Conservation (phyloP, 2,797 vertebrate genomes). For the Cossypha dichroa region DNA sequence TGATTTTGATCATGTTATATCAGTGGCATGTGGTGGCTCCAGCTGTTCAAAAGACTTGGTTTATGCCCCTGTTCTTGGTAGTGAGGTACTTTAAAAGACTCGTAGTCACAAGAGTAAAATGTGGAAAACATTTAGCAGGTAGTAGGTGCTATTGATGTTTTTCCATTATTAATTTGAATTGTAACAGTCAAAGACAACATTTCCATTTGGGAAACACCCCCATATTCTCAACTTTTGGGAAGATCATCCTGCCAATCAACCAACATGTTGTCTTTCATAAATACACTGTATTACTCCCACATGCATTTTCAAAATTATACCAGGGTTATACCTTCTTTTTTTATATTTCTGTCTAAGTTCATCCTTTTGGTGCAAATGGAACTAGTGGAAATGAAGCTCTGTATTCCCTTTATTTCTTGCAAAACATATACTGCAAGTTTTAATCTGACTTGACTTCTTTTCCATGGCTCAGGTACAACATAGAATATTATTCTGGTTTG, state of each 20-base stretch:
- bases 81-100: not conserved
- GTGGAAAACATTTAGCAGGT: not conserved
- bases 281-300: not conserved
- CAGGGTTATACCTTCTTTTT: not conserved
- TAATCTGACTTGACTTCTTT: not conserved
- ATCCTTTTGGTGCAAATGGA: not conserved
- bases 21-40: not conserved
- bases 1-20: not conserved
- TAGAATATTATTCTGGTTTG: not conserved
- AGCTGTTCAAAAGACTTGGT: not conserved
- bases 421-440: not conserved
- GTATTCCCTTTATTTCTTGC: not conserved
- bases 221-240: not conserved
- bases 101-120: not conserved
- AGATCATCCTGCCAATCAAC: not conserved
- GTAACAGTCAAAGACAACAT: not conserved
- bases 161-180: not conserved
- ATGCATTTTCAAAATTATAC: not conserved
- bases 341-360: not conserved
- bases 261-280: not conserved
- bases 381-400: not conserved
- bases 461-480: not conserved
- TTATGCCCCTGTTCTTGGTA: not conserved
- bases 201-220: not conserved
- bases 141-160: not conserved